Conservation (phyloP, 2,888 invertebrate species). For the Zygaena filipendulae region DNA sequence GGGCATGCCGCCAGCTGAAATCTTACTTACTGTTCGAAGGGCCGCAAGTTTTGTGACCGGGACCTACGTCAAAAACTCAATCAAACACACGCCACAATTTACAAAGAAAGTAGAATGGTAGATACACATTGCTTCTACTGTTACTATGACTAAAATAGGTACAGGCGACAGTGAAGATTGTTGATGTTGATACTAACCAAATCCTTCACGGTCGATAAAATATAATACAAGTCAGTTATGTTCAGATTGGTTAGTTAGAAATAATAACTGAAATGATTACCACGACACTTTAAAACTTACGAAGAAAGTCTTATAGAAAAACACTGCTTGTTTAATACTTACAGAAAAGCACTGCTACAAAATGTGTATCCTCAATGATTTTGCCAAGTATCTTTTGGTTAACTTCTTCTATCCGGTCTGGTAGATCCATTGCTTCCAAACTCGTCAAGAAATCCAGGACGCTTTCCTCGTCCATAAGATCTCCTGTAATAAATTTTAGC, state of each 20-base stretch:
- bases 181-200: too few species aligned
- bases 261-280: slow-evolving; percentile 37
- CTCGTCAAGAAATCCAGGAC: slow-evolving; percentile 94
- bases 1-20: slow-evolving; percentile 51
- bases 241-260: slow-evolving; percentile 47
- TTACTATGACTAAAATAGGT: slow-evolving; percentile 28
- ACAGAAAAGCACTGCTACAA: slow-evolving; percentile 94
- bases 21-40: slow-evolving; percentile 66
- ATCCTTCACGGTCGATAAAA: too few species aligned
- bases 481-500: slow-evolving; percentile 78
- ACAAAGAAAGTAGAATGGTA: too few species aligned
- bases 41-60: slow-evolving; percentile 66
- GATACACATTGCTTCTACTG: slow-evolving; percentile 30
- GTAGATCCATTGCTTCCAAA: slow-evolving; percentile 93
- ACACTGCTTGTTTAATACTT: too few species aligned
- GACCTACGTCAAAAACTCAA: slow-evolving; percentile 68
- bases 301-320: too few species aligned
- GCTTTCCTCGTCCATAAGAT: slow-evolving; percentile 94
- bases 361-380: slow-evolving; percentile 91
- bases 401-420: slow-evolving; percentile 95
- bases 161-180: slow-evolving; percentile 30
- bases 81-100: slow-evolving; percentile 63
- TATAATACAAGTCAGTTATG: too few species aligned
- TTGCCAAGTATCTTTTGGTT: slow-evolving; percentile 90
- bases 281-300: too few species aligned